A percentile compares a stretch with the other conserved stretches of the same genome.
These are phyloP conservation scores for Lepidothrix coronata DNA, from an alignment of 2,113 vertebrate species.

Conservation along the genomic window DNA sequence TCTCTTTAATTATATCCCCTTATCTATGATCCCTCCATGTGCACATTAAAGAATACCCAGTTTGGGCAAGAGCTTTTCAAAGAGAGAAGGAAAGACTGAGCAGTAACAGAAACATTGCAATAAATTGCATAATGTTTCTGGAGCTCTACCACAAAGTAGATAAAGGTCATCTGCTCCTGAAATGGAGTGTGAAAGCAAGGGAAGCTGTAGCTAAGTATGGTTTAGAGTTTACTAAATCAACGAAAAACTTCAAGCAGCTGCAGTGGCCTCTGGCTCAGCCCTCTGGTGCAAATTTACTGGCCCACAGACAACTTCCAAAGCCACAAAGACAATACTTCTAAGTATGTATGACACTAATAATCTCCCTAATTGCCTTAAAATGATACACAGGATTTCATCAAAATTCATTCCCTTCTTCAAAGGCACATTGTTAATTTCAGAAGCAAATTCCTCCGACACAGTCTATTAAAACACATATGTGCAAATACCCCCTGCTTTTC, in stretches of 20 bases:
- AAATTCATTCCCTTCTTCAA: neutral
- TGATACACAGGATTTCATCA: neutral
- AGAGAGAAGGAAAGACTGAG: neutral
- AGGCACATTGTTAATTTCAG: neutral
- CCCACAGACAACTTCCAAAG: neutral
- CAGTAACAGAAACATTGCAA: neutral
- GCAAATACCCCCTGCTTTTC: neutral
- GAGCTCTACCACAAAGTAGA: neutral
- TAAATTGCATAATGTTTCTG: neutral
- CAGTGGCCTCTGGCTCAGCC: neutral
- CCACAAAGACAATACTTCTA: neutral
- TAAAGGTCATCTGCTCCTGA: slow-evolving; percentile 23
- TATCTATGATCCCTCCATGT: neutral
- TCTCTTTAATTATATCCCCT: neutral
- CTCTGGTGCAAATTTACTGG: neutral
- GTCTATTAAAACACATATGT: neutral
- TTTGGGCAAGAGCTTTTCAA: neutral
- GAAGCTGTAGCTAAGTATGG: neutral
- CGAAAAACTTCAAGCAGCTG: neutral
- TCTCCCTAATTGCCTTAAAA: neutral
- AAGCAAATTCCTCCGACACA: neutral
- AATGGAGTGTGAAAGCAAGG: neutral
- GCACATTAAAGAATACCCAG: neutral
- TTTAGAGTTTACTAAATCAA: slow-evolving; percentile 13
- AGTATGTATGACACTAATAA: neutral